A percentile compares a stretch with the other conserved stretches of the same genome.
phyloP scores from a whole-genome alignment of 2,888 invertebrate species.

The Drosophila limbata region DNA sequence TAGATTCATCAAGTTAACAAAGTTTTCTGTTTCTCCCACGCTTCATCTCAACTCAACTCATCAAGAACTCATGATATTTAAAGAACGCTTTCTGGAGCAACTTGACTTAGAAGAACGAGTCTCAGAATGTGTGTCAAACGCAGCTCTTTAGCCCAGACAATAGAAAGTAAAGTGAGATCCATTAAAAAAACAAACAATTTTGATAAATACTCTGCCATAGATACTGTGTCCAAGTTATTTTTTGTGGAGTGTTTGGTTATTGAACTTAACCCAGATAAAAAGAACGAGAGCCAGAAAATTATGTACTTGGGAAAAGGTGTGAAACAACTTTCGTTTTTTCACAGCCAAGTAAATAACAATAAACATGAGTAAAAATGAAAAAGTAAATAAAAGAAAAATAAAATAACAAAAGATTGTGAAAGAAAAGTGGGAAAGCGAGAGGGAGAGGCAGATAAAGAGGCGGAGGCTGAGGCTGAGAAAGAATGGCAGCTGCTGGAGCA shows the following conservation, averaged over 20 bases:
- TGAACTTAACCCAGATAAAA: conserved; percentile 70
- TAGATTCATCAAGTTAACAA: neutral
- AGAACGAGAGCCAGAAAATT: conserved; percentile 20
- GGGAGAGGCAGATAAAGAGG: neutral
- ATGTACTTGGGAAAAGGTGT: conserved; percentile 56
- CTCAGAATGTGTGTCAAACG: conserved; percentile 56
- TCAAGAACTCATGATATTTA: conserved; percentile 22
- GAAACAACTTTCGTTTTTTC: conserved; percentile 76
- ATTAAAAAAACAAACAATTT: conserved; percentile 63
- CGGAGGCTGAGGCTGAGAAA: conserved; percentile 17
- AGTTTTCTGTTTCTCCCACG: conserved; percentile 38
- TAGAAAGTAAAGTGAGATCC: conserved; percentile 71
- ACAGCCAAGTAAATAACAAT: conserved; percentile 75
- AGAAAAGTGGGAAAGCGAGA: conserved; percentile 11
- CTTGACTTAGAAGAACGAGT: conserved; percentile 22
- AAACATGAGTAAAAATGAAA: conserved; percentile 47
- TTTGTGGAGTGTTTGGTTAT: conserved; percentile 60
- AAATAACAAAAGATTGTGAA: conserved; percentile 56
- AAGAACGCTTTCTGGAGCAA: conserved; percentile 33
- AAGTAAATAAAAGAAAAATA: conserved; percentile 33
- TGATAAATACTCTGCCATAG: conserved; percentile 58
- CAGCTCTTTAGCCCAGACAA: conserved; percentile 57
- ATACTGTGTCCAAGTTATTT: conserved; percentile 51
- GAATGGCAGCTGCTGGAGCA: conserved; percentile 51
- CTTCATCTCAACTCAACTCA: neutral